phyloP scores from a whole-genome alignment of 2,797 vertebrate species.

The Tauraco hartlaubi region DNA sequence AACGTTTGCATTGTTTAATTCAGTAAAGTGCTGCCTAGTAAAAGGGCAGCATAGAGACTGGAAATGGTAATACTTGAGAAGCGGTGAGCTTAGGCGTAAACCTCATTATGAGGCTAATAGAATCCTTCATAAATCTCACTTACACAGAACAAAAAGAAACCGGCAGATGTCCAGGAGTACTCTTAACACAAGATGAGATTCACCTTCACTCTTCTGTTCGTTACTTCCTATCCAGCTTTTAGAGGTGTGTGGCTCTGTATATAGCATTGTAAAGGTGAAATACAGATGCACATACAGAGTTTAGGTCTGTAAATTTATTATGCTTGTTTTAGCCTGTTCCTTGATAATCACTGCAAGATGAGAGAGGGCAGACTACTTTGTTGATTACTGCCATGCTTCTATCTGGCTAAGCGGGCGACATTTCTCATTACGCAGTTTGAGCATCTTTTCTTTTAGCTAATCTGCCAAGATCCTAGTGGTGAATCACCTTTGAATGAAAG shows the following conservation, averaged over 20 bases:
- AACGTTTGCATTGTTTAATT: background rate
- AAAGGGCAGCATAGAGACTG: background rate
- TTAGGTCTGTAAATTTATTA: background rate
- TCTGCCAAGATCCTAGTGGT: background rate
- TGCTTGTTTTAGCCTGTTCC: background rate
- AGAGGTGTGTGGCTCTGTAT: background rate
- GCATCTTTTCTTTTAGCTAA: background rate
- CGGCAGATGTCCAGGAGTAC: background rate
- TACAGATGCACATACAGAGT: background rate
- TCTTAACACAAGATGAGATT: background rate
- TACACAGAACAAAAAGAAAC: background rate
- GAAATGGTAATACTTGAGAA: background rate
- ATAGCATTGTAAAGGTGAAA: background rate
- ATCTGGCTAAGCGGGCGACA: background rate
- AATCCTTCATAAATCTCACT: background rate
- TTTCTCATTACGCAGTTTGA: background rate
- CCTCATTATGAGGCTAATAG: background rate
- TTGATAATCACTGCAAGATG: background rate
- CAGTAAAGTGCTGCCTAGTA: background rate
- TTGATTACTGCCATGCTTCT: background rate
- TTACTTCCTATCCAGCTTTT: background rate
- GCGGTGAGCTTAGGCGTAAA: background rate
- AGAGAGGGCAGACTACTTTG: background rate
- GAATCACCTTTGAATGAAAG: constrained; percentile 26
- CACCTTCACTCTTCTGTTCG: background rate